Evolutionary conservation across 1,140 invertebrate genomes (phyloP), one percentile per base, ranked within the genome.

Genomic region (Drosophila erecta): DNA sequence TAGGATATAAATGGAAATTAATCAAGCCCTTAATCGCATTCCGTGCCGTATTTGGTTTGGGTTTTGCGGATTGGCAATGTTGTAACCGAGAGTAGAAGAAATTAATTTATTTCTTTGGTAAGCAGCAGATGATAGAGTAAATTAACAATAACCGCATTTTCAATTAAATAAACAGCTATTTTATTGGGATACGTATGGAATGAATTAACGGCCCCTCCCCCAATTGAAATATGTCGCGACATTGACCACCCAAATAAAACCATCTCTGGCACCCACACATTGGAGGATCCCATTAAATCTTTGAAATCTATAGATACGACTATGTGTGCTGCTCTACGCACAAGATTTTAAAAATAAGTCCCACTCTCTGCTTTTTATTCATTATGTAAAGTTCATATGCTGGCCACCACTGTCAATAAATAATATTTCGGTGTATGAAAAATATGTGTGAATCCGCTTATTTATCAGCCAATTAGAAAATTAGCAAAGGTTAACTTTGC

Each of bases 1-100:
- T 62, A 67, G 53, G 59, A 84, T 73, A 73, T 83, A 72, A 87
- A 87, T 83, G 72, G 46, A 89, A 79, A 77, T 84, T 84, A 84
- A 84, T 89, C 79, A 89, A 84, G 62, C 67, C 67, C 35, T 84
- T 87, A 89, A 87, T 87, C 84, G 79, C 85, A 89, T 86, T 84
- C 62, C 33, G 47, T 44, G 64, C 17, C 43, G 50, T 22, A 49
- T 56, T 66, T 66, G 53, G 50, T 73, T 78, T 61, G 60, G 54
- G 37, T 56, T 24, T 79, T 78, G 41, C 49, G 41, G 44, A 43
- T 51, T 30, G 12, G 7, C 54, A 65, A 30, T 79, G 27, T 30
- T 30, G 81, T 64, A 76, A 54, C 50, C 46, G 50, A 20, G n/a
- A 15, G 41, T 43, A 55, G 24, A 43, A 77, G 65, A 83, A 83